Conservation (phyloP, 2,888 invertebrate species). For the Lasioglossum calceatum region DNA sequence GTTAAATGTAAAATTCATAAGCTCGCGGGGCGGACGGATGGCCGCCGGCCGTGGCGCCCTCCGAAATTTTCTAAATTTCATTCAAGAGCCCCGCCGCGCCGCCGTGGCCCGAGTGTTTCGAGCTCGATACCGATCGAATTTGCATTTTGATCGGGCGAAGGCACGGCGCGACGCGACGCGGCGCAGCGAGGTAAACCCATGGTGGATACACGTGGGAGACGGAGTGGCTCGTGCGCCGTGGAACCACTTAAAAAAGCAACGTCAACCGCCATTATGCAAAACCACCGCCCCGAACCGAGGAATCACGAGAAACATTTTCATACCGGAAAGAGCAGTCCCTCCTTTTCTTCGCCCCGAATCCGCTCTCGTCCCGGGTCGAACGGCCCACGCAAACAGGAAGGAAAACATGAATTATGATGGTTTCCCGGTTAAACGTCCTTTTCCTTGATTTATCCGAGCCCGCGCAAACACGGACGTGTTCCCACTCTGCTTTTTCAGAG, state of each 20-base stretch:
- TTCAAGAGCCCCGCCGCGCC: background rate
- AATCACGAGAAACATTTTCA: slow-evolving; percentile 36
- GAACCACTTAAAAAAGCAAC: slow-evolving; percentile 50
- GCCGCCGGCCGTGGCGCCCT: background rate
- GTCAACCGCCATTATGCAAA: slow-evolving; percentile 49
- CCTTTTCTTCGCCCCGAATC: background rate
- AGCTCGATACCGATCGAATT: slow-evolving; percentile 46
- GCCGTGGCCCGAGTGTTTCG: slow-evolving; percentile 14
- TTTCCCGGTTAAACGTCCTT: background rate
- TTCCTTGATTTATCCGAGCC: background rate
- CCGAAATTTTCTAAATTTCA: slow-evolving; percentile 49
- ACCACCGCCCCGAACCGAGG: slow-evolving; percentile 26
- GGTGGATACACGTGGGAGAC: slow-evolving; percentile 13
- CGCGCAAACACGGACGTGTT: background rate
- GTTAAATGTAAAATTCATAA: slow-evolving; percentile 56
- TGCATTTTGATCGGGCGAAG: slow-evolving; percentile 43
- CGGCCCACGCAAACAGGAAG: slow-evolving; percentile 8
- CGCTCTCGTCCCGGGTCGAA: background rate
- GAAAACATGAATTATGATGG: slow-evolving; percentile 21
- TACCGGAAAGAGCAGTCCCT: slow-evolving; percentile 1
- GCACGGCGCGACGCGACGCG: background rate
- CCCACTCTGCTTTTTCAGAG: background rate
- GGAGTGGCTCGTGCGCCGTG: background rate
- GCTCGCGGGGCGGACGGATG: background rate
- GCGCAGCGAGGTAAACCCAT: background rate